Evolutionary conservation across 2,113 vertebrate genomes (phyloP), one percentile per base, ranked within the genome.

Genomic region (Aythya baeri): DNA sequence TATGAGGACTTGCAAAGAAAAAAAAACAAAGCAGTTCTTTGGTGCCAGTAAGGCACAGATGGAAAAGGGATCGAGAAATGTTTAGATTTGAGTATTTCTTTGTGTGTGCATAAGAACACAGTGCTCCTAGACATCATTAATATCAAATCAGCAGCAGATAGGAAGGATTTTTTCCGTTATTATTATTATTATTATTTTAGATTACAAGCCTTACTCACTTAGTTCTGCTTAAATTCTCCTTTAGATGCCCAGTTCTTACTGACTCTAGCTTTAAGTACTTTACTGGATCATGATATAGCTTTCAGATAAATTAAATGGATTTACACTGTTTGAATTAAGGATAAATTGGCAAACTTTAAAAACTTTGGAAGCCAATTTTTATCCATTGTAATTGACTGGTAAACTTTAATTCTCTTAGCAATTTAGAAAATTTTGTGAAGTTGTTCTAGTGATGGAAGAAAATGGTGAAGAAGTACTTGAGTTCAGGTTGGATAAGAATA

Each of bases 261-360:
- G 31, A 44, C 17, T 76, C 16, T 41, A 71, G 34, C 5, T 29
- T 36, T 83, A 66, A 14, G 2, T 66, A 16, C 1, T 66, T 82
- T 78, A 52, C 31, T 57, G 29, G 26, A 72, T 76, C 15, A 61
- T 21, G 54, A 8, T 17, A 43, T 32, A 73, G 13, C 12, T 90
- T 78, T 94, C 50, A 52, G 7, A 77, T 25, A 88, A 92, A 83
- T 74, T 71, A 90, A 74, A 92, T n/a, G 11, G 29, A 88, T 84
- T 86, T 82, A 78, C 20, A 17, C 6, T 72, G 10, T 41, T 71
- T 74, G 6, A 92, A 81, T 50, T 78, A 75, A 59, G 71, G 18
- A 74, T 27, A 86, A 87, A 78, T 11, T 43, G 22, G 9, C 11
- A 78, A 31, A 13, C 6, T 65, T 61, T 61, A 23, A 84, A 68